A percentile compares a stretch with the other conserved stretches of the same genome.
Conservation (phyloP, 2,888 invertebrate genomes). For the Quadroppia sp. region DNA sequence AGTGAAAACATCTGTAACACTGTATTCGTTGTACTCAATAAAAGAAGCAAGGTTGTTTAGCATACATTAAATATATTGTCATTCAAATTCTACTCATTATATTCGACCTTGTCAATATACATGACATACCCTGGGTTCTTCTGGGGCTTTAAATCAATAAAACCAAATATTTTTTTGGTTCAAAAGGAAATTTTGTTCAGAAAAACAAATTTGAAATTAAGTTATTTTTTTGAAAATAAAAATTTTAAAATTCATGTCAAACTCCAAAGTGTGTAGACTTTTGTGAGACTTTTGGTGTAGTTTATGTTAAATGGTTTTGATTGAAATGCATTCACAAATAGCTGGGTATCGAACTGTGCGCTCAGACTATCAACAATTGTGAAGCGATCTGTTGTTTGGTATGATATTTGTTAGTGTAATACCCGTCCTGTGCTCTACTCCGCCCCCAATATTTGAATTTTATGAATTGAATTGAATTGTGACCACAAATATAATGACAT, state of each 20-base stretch:
- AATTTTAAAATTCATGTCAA: not conserved
- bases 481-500: slow-evolving; percentile 19
- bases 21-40: no score
- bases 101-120: no score
- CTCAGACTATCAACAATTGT: not conserved
- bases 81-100: no score
- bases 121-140: no score
- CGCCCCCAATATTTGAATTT: slow-evolving; percentile 21
- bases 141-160: not conserved
- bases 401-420: slow-evolving; percentile 4
- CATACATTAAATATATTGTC: no score
- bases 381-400: not conserved
- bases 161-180: no score
- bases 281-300: not conserved
- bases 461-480: not conserved
- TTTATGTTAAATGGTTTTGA: slow-evolving; percentile 6
- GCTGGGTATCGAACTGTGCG: not conserved
- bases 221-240: not conserved
- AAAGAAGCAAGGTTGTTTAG: no score
- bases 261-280: no score
- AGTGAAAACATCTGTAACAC: no score
- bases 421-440: not conserved
- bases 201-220: not conserved
- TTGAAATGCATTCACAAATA: not conserved
- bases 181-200: not conserved